Evolutionary conservation across 2,888 invertebrate genomes (phyloP).

Genomic region (Pachliopta kotzebuea): DNA sequence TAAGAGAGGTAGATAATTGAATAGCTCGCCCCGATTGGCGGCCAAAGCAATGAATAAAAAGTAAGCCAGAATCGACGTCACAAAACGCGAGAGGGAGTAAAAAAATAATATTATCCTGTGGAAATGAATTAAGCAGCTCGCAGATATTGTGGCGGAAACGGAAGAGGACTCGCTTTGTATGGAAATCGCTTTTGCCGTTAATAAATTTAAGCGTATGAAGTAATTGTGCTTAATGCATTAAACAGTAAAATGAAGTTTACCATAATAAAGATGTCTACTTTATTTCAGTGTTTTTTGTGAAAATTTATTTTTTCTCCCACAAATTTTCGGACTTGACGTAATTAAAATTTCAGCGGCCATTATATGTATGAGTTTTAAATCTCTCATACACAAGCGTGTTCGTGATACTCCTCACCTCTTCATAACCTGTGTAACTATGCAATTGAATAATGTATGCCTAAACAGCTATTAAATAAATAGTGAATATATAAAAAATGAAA

Average conservation of each 20-base stretch:
- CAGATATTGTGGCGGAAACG: constrained; percentile 59
- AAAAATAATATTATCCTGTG: constrained; percentile 81
- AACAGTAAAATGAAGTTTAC: background rate
- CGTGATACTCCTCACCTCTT: no score
- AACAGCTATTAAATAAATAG: background rate
- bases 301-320: no score
- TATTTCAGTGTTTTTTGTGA: no score
- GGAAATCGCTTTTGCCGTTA: constrained; percentile 29
- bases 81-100: constrained; percentile 72
- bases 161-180: constrained; percentile 31
- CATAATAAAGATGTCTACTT: background rate
- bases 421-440: no score
- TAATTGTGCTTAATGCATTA: background rate
- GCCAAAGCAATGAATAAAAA: constrained; percentile 70
- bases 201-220: background rate
- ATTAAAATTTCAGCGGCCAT: no score
- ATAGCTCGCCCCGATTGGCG: constrained; percentile 65
- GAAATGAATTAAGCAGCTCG: constrained; percentile 79
- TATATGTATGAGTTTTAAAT: no score
- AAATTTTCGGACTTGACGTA: no score
- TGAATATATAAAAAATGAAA: constrained; percentile 31
- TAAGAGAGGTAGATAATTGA: constrained; percentile 52
- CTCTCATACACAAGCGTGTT: no score
- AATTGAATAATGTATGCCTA: no score
- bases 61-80: constrained; percentile 71